Conservation (phyloP, 1,140 invertebrate genomes). For the Heliconius congener region DNA sequence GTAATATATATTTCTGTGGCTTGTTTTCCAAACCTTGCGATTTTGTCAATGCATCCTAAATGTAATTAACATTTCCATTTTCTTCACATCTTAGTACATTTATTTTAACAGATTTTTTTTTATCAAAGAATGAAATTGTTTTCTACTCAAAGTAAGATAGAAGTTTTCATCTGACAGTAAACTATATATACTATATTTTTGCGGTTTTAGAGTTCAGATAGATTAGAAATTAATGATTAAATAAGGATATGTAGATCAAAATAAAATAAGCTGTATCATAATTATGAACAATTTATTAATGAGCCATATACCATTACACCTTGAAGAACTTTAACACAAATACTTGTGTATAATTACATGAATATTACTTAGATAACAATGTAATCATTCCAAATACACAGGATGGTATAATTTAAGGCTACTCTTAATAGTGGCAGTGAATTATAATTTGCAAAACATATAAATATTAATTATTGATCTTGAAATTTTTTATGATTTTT, state of each 20-base stretch:
- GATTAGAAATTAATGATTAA: too few relatives aligned
- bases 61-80: too few relatives aligned
- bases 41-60: background rate
- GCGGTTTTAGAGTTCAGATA: too few relatives aligned
- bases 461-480: background rate
- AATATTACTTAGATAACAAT: background rate
- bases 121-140: too few relatives aligned
- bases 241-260: background rate
- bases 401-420: background rate
- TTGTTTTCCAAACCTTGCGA: background rate
- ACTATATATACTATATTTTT: too few relatives aligned
- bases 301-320: background rate
- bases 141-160: too few relatives aligned
- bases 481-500: background rate
- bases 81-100: background rate
- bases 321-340: background rate
- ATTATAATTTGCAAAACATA: background rate
- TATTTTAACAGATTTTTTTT: background rate
- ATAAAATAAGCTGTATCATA: background rate
- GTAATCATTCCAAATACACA: background rate
- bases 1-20: background rate
- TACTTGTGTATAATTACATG: background rate
- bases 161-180: too few relatives aligned
- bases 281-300: background rate
- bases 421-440: background rate